Base-by-base conservation (phyloP, 2,797 vertebrate species). In the Alca torda region DNA sequence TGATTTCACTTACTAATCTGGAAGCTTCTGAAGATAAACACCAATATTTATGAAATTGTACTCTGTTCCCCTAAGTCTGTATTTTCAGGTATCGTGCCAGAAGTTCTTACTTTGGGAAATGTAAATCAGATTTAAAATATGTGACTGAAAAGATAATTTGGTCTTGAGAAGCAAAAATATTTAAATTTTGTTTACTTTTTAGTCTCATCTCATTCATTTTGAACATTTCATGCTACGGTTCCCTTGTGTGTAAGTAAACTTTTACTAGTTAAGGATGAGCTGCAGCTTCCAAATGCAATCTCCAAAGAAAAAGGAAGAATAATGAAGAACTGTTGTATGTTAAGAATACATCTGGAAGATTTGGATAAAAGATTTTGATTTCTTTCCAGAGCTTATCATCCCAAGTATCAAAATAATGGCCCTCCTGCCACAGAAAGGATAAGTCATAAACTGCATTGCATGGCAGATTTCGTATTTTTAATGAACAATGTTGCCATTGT, bases 141-240 rank as follows among this genome's bases (percentile, higher is more conserved):
- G 41, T 68, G 77, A 84, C 59, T 31, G 17, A 79, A 84, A 88
- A 84, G 11, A 70, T 41, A 73, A 84, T 76, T 86, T 84, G n/a
- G 8, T 78, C 28, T 48, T 53, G 16, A 65, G 65, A 96, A 74
- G 23, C 13, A 59, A 33, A 87, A 87, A 54, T 81, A 85, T 69
- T 85, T 78, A 83, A 37, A 70, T 90, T 50, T 83, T 77, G 15
- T 77, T 92, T 85, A 37, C 30, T 85, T 96, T 91, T 77, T 85
- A 57, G 82, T 77, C 16, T 82, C 25, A 41, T 65, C 28, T 76
- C 41, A 19, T 87, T 92, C 0, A 31, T 61, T 87, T 87, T 67
- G 30, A 90, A 84, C 1, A 7, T 59, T 93, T 90, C 45, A 26
- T 39, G 69, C 60, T 85, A 13, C 5, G 23, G 33, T 73, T 83